Conservation (phyloP, 2,888 invertebrate genomes). For the Neelides folsomi region DNA sequence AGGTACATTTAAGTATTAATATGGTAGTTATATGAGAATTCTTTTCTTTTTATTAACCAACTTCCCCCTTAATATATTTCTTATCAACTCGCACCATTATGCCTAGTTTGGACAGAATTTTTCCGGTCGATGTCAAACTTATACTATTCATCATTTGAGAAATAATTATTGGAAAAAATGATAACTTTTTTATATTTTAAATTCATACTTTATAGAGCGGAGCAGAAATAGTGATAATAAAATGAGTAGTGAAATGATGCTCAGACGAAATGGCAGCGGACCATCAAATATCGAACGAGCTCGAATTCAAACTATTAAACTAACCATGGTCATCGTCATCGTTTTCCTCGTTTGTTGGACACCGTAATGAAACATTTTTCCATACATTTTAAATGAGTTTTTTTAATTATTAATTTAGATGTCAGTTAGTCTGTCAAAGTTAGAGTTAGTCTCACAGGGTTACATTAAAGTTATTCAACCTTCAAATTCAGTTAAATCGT, state of each 20-base stretch:
- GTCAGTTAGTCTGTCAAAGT: too few species aligned
- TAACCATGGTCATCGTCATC: slow-evolving; percentile 18
- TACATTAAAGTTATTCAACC: too few species aligned
- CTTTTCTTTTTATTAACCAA: too few species aligned
- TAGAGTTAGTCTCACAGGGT: too few species aligned
- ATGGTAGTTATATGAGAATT: too few species aligned
- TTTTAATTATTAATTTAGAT: too few species aligned
- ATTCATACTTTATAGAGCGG: neutral
- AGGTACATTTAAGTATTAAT: too few species aligned
- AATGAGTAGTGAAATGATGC: slow-evolving; percentile 1
- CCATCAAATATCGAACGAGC: slow-evolving; percentile 17
- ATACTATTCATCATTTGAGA: neutral
- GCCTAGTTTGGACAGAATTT: too few species aligned
- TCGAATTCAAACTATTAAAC: slow-evolving; percentile 18
- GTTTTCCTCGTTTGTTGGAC: slow-evolving; percentile 21
- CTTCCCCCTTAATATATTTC: too few species aligned
- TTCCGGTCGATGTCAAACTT: too few species aligned
- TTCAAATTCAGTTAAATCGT: too few species aligned
- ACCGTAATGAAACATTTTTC: slow-evolving; percentile 15
- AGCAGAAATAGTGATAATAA: neutral
- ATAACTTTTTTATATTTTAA: neutral
- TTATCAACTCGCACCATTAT: too few species aligned
- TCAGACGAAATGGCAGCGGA: slow-evolving; percentile 25
- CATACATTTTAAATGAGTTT: neutral
- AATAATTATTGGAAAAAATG: neutral